A percentile compares a stretch with the other conserved stretches of the same genome.
Evolutionary conservation across 2,797 vertebrate species (phyloP).

Genomic region (Brachyrhaphis roseni): DNA sequence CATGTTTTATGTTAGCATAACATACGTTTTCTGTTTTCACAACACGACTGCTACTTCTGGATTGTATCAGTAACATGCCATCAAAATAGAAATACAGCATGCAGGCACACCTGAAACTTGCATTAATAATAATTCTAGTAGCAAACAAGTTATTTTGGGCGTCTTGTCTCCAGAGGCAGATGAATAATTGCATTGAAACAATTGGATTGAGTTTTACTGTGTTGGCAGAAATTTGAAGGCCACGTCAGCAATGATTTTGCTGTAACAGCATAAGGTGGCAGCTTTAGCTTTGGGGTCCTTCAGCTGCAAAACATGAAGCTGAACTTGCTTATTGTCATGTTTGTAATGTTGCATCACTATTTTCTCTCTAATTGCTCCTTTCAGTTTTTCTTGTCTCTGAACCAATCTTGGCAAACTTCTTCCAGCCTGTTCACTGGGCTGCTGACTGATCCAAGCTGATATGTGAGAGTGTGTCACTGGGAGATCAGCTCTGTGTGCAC

Average conservation of each 20-base stretch:
- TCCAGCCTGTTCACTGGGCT: conserved; percentile 37
- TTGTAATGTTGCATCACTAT: conserved; percentile 6
- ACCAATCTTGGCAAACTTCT: conserved; percentile 30
- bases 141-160: not conserved
- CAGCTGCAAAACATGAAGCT: conserved; percentile 1
- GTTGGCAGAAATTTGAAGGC: conserved; percentile 12
- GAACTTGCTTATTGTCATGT: conserved; percentile 10
- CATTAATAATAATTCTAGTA: not conserved
- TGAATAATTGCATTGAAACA: not conserved
- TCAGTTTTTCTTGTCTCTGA: conserved; percentile 5
- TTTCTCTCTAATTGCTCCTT: conserved; percentile 20
- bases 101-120: not conserved
- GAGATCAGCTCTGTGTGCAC: conserved; percentile 41
- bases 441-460: conserved; percentile 56
- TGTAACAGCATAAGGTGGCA: conserved; percentile 19
- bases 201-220: conserved; percentile 7
- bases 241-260: conserved; percentile 4
- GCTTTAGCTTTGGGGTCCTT: conserved; percentile 7
- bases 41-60: not conserved
- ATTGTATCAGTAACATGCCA: not conserved
- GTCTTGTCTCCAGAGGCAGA: not conserved
- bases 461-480: conserved; percentile 44
- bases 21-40: not conserved
- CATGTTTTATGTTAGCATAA: not conserved
- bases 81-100: not conserved